These are phyloP conservation scores for Notarius quadriscutis DNA, from an alignment of 2,113 vertebrate genomes.

Conservation along the genomic window DNA sequence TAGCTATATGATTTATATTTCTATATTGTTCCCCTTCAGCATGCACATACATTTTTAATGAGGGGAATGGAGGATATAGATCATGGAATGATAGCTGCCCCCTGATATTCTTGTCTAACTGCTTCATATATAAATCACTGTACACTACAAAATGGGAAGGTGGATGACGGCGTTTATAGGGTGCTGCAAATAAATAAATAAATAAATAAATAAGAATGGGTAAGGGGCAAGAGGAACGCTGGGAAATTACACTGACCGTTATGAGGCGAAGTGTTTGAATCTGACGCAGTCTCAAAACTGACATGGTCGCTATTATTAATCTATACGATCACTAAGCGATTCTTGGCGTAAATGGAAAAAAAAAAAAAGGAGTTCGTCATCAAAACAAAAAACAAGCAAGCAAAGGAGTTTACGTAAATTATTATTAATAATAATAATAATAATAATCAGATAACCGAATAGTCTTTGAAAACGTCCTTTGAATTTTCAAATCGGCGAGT, in stretches of 20 bases:
- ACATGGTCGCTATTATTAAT: neutral
- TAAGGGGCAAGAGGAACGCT: neutral
- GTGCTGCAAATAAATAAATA: neutral
- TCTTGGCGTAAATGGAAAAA: neutral
- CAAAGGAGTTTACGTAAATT: neutral
- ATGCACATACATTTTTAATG: conserved; percentile 81
- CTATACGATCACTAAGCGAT: too few relatives aligned
- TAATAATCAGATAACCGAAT: neutral
- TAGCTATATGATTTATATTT: conserved; percentile 81
- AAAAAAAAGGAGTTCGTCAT: neutral
- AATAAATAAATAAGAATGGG: neutral
- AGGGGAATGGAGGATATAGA: conserved; percentile 73
- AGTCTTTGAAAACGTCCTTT: neutral
- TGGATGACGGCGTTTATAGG: neutral
- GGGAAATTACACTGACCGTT: neutral
- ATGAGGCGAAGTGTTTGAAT: neutral
- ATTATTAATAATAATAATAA: too few relatives aligned
- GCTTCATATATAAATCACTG: conserved; percentile 78
- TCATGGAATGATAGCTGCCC: conserved; percentile 77
- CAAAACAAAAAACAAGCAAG: neutral
- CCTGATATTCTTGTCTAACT: conserved; percentile 70
- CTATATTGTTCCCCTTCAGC: conserved; percentile 78
- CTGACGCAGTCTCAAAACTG: neutral
- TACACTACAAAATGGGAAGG: conserved; percentile 57
- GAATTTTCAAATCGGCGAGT: neutral